These are phyloP conservation scores for Trachemys scripta DNA, from an alignment of 2,113 vertebrate species.

Conservation along the genomic window DNA sequence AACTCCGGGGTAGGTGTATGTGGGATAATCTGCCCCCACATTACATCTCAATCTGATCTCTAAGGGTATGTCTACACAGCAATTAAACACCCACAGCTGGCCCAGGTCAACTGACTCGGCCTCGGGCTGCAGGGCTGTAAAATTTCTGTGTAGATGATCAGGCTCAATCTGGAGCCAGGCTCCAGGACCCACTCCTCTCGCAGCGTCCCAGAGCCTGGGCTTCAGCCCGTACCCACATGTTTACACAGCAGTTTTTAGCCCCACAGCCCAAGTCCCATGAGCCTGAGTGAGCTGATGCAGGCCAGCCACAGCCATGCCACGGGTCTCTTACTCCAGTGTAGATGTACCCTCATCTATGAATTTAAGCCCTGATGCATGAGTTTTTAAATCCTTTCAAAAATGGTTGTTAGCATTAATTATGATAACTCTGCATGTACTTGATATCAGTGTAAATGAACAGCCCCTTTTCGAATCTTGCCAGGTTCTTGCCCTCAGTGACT, in stretches of 20 bases:
- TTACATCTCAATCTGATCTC: too few relatives aligned
- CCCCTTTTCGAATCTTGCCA: not conserved
- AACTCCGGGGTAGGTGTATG: not conserved
- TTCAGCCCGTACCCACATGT: not conserved
- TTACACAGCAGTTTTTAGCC: not conserved
- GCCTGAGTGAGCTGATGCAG: not conserved
- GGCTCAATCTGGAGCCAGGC: not conserved
- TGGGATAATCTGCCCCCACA: not conserved
- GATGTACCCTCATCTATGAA: not conserved
- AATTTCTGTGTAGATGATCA: not conserved
- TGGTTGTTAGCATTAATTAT: not conserved
- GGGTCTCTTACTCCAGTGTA: not conserved
- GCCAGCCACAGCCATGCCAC: not conserved
- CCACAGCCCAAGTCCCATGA: not conserved
- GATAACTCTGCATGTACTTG: not conserved
- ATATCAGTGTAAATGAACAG: not conserved
- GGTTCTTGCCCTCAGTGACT: not conserved
- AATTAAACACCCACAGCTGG: not conserved
- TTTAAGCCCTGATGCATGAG: not conserved
- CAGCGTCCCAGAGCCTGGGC: not conserved
- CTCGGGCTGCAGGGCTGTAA: not conserved
- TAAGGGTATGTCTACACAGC: not conserved
- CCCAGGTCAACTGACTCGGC: not conserved
- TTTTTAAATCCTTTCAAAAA: not conserved
- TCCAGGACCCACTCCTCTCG: not conserved